phyloP scores from a whole-genome alignment of 2,797 vertebrate genomes.

The Malurus splendens region DNA sequence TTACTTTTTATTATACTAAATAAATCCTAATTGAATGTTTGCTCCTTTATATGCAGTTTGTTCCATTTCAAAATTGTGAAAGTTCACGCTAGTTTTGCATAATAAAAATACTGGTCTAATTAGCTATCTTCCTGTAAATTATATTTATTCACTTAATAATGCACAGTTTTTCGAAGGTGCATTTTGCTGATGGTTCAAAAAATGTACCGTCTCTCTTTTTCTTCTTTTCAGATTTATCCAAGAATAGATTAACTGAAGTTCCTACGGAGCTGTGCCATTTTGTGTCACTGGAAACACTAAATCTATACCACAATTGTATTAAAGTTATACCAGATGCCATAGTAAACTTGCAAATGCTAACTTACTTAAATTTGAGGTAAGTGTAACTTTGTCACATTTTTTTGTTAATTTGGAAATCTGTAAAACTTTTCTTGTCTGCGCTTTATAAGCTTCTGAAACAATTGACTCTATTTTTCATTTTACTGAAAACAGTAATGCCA shows the following conservation, averaged over 20 bases:
- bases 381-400: background rate
- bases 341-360: constrained; percentile 85
- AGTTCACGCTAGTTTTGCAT: background rate
- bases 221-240: constrained; percentile 83
- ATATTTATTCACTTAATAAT: background rate
- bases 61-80: background rate
- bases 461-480: background rate
- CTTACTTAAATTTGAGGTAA: constrained; percentile 90
- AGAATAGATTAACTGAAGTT: constrained; percentile 86
- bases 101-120: background rate
- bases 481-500: background rate
- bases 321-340: constrained; percentile 87
- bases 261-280: constrained; percentile 86
- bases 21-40: background rate
- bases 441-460: background rate
- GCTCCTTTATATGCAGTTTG: background rate
- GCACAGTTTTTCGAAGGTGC: rapidly evolving
- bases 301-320: constrained; percentile 94
- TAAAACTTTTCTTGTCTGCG: background rate
- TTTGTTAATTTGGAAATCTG: background rate
- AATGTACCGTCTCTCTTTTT: background rate
- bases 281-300: constrained; percentile 89
- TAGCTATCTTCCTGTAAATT: background rate
- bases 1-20: background rate
- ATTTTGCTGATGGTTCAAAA: background rate